phyloP scores from a whole-genome alignment of 2,797 vertebrate species.

The Harpagifer antarcticus region DNA sequence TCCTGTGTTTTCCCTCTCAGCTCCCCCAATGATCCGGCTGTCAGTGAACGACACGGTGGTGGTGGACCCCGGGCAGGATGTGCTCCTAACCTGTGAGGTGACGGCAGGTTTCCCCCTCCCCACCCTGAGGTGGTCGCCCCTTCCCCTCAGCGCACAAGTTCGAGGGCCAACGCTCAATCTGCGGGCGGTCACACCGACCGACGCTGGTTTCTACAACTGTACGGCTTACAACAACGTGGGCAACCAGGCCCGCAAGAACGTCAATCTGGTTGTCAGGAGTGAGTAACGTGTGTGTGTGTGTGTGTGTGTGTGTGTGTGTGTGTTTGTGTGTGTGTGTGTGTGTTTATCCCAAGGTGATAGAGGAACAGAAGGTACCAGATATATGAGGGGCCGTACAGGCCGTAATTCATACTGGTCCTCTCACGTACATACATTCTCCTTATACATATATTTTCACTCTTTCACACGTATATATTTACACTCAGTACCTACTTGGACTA shows the following conservation, averaged over 20 bases:
- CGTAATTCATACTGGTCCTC: too few species aligned
- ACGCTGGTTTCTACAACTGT: slow-evolving; percentile 96
- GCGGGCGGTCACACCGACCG: slow-evolving; percentile 86
- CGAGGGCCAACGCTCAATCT: slow-evolving; percentile 88
- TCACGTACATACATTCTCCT: too few species aligned
- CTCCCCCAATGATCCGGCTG: slow-evolving; percentile 92
- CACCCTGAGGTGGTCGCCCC: slow-evolving; percentile 90
- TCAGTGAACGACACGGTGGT: slow-evolving; percentile 96
- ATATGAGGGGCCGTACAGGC: too few species aligned
- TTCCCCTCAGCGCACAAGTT: slow-evolving; percentile 88
- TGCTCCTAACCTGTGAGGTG: slow-evolving; percentile 92
- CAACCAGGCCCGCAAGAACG: slow-evolving; percentile 94
- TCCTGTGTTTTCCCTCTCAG: slow-evolving; percentile 70
- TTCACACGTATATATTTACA: too few species aligned
- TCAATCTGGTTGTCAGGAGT: slow-evolving; percentile 95
- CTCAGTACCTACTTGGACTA: too few species aligned
- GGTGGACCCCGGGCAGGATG: slow-evolving; percentile 93
- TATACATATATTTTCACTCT: too few species aligned
- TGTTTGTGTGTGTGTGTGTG: too few species aligned
- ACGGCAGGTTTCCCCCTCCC: slow-evolving; percentile 90
- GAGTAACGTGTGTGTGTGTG: slow-evolving; percentile 54
- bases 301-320: background rate
- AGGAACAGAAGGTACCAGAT: background rate
- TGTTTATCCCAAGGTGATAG: background rate
- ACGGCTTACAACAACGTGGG: slow-evolving; percentile 96